Evolutionary conservation across 2,888 invertebrate species (phyloP), one percentile per base, ranked within the genome.

Genomic region (Chouioia cunea): DNA sequence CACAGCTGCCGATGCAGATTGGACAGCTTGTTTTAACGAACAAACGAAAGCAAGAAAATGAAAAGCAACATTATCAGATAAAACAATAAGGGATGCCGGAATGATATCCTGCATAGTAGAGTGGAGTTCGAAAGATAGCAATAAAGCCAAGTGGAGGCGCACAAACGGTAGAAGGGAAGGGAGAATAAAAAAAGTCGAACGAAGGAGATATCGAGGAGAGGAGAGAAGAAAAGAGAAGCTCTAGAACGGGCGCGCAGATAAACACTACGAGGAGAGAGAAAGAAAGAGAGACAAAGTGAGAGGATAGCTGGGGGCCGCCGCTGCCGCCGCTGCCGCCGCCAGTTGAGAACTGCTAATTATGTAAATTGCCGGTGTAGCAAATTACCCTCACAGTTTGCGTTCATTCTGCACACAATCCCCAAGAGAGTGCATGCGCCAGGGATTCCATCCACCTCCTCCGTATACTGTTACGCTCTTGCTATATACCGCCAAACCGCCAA

Each of bases 311-410:
- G 73, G 72, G 77, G 79, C 75, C 77, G 79, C 75, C 76, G 80
- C 78, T 12, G 23, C 22, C 44, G 60, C 36, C 47, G 60, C 48
- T 44, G 27, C 27, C 27, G 27, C 79, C 80, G 78, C 79, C 78
- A 80, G 83, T 81, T 82, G 81, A 81, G 83, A 84, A 84, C 85
- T 83, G 83, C 85, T 85, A 85, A 85, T 85, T 85, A 85, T 85
- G 85, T 83, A 85, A 85, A 85, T 85, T 85, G 83, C 81, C 82
- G 81, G 83, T 85, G 84, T 85, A 85, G 85, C 85, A 85, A 85
- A 85, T 85, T 85, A 85, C 85, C 85, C 85, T 83, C 82, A 79
- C 83, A 83, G 85, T 85, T 85, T 84, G 85, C 81, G 80, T 83
- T 83, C 83, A 85, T 84, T 85, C 84, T 83, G 81, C 83, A 82